Evolutionary conservation across 1,140 invertebrate species (phyloP).

Genomic region (Thaumetopoea pityocampa): DNA sequence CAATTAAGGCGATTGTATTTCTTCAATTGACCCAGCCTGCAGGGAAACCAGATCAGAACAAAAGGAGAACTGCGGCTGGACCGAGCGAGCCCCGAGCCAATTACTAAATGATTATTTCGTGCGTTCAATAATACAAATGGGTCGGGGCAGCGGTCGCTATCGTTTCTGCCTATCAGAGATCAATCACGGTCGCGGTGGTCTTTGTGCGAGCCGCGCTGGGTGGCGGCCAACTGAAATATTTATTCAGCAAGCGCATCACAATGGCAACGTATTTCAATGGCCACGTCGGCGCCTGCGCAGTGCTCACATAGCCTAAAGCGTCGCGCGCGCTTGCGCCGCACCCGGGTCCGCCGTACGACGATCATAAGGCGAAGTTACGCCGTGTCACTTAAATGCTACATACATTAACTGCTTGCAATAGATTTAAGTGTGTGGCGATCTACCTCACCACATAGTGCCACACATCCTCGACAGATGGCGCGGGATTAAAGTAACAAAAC

Average conservation of each 20-base stretch:
- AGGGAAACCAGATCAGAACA: too few species aligned
- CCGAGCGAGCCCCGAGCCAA: slow-evolving; percentile 5
- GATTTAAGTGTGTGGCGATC: too few species aligned
- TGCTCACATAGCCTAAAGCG: slow-evolving; percentile 16
- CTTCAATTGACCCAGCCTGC: too few species aligned
- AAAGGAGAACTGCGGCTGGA: too few species aligned
- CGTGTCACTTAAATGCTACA: too few species aligned
- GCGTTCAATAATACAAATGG: slow-evolving; percentile 9
- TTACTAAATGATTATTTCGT: slow-evolving; percentile 15
- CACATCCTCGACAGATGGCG: too few species aligned
- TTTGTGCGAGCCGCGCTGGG: slow-evolving; percentile 27
- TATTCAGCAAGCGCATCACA: slow-evolving; percentile 26
- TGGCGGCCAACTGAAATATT: slow-evolving; percentile 32
- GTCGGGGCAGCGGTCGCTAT: not conserved
- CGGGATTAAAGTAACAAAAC: too few species aligned
- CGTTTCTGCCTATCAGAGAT: slow-evolving; percentile 26
- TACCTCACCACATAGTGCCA: too few species aligned
- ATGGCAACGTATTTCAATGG: slow-evolving; percentile 30
- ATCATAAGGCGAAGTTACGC: too few species aligned
- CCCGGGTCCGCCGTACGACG: too few species aligned
- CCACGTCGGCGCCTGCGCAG: slow-evolving; percentile 11
- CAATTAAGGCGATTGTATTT: too few species aligned
- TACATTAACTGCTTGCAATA: too few species aligned
- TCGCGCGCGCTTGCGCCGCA: slow-evolving; percentile 6
- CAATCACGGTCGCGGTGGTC: slow-evolving; percentile 21